phyloP scores from a whole-genome alignment of 2,888 invertebrate species.

The Diarsia brunnea region DNA sequence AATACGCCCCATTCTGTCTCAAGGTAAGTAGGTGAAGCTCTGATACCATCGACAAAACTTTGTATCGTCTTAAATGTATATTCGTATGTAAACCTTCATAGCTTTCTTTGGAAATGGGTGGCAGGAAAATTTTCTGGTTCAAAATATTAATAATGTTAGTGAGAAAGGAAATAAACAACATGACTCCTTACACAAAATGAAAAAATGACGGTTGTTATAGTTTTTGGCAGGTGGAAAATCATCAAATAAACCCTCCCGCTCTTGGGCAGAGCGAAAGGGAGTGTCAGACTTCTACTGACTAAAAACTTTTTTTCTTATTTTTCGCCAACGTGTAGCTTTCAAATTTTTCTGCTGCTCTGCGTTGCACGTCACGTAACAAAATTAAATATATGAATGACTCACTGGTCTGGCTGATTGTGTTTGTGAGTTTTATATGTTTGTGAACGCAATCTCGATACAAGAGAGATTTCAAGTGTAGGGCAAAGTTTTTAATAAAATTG shows the following conservation, averaged over 20 bases:
- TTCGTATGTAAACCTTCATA: constrained; percentile 34
- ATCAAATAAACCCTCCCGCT: too few relatives aligned
- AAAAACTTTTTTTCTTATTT: too few relatives aligned
- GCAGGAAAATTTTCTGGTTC: background rate
- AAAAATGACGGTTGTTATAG: too few relatives aligned
- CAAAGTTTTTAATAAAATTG: background rate
- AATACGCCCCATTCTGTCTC: constrained; percentile 74
- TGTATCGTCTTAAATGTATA: constrained; percentile 46
- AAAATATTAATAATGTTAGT: background rate
- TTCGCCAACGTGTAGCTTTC: background rate
- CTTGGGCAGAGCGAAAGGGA: too few relatives aligned
- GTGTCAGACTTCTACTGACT: too few relatives aligned
- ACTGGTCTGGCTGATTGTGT: background rate
- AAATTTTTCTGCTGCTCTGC: background rate
- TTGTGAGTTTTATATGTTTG: background rate
- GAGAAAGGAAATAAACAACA: background rate
- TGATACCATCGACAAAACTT: constrained; percentile 56
- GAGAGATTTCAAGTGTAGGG: background rate
- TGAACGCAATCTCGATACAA: background rate
- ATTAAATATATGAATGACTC: background rate
- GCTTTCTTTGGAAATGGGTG: constrained; percentile 12
- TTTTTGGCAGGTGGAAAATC: too few relatives aligned
- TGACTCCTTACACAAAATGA: background rate
- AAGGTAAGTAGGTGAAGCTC: constrained; percentile 67
- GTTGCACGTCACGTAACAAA: background rate